phyloP scores from a whole-genome alignment of 2,797 vertebrate species.

The Tauraco hartlaubi region DNA sequence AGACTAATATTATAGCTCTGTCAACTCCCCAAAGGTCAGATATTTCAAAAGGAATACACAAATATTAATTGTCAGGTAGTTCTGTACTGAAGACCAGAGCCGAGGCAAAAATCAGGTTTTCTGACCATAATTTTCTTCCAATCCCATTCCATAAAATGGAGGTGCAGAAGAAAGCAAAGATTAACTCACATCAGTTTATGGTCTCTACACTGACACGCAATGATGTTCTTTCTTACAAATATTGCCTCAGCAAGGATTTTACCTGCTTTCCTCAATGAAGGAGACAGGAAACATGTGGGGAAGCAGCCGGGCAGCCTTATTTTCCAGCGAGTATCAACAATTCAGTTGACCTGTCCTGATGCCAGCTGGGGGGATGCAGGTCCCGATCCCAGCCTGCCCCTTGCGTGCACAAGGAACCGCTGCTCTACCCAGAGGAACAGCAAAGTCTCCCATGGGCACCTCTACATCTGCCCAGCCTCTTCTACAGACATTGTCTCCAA shows the following conservation, averaged over 20 bases:
- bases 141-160: constrained; percentile 43
- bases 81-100: constrained; percentile 2
- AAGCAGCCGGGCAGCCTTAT: neutral
- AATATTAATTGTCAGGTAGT: constrained; percentile 48
- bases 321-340: neutral
- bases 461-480: neutral
- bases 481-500: neutral
- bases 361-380: neutral
- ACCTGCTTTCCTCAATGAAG: neutral
- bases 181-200: constrained; percentile 34
- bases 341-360: neutral
- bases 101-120: constrained; percentile 50
- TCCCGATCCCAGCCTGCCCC: neutral
- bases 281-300: neutral
- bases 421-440: neutral
- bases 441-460: neutral
- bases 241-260: neutral
- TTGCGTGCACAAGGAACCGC: neutral
- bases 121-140: constrained; percentile 10
- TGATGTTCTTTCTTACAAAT: neutral
- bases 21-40: constrained; percentile 62
- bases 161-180: constrained; percentile 20
- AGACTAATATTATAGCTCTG: constrained; percentile 53
- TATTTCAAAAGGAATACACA: constrained; percentile 65
- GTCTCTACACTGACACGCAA: neutral